Evolutionary conservation across 2,888 invertebrate genomes (phyloP), one percentile per base, ranked within the genome.

Genomic region (Calameuta filiformis): DNA sequence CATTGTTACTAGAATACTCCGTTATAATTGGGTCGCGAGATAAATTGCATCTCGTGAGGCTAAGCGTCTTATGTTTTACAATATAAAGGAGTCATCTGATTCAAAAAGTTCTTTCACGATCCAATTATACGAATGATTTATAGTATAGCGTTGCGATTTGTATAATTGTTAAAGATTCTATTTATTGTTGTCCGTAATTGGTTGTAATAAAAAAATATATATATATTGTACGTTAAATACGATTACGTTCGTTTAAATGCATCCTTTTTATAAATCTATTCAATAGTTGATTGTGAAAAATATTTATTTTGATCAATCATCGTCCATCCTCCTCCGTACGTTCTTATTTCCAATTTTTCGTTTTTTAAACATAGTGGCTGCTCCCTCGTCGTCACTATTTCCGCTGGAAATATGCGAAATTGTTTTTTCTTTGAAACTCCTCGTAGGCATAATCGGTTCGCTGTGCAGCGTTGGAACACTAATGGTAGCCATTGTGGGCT

Each of bases 321-420:
- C 94, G 85, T 94, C 94, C 35, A 93, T 82, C 90, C 96, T 94
- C 88, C 94, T 94, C 79, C 96, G 92, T 79, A 94, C 93, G 88
- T 95, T 95, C 83, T 94, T 93, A 86, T 94, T 95, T 1, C 92
- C 93, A 30, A 95, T 91, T 92, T 95, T 96, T 79, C 96, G 92
- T 87, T 95, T 96, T 87, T 96, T 96, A 88, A 96, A 97, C 3
- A 89, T 90, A 30, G 90, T 87, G 75, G 90, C 85, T 23, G 87
- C 85, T 69, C 82, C 85, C 11, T 87, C 89, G n/a, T 91, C 89
- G 79, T 91, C 92, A 79, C 93, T 93, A 33, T 93, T 93, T 2
- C 92, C 93, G 40, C 87, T 92, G 15, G 93, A 93, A 9, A 95
- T 90, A 35, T 93, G 93, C 23, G 93, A 92, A 0, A 95, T 91